Percentiles rank a stretch among this genome's conserved stretches.
These are phyloP conservation scores for Eristalis arbustorum DNA, from an alignment of 2,888 invertebrate species.

Conservation along the genomic window DNA sequence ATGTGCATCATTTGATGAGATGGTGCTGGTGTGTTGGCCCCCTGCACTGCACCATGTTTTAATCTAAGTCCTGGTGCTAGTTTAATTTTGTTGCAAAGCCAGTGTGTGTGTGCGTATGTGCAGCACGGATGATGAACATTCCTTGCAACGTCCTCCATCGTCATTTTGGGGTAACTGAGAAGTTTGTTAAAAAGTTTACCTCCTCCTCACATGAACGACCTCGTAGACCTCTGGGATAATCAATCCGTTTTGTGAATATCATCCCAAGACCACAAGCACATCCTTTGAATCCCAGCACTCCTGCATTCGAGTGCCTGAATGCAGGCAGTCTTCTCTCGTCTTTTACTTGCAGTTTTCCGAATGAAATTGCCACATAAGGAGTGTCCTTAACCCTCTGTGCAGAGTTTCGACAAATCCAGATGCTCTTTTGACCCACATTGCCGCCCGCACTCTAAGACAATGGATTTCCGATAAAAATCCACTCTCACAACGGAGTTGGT, in stretches of 20 bases:
- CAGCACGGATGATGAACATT: no score
- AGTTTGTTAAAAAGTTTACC: neutral
- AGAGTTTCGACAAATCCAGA: neutral
- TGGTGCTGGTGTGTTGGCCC: neutral
- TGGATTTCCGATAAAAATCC: slow-evolving; percentile 12
- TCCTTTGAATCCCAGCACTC: slow-evolving; percentile 38
- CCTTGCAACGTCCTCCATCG: neutral
- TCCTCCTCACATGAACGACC: neutral
- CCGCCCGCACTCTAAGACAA: neutral
- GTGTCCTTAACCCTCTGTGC: slow-evolving; percentile 4
- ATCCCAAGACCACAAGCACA: slow-evolving; percentile 44
- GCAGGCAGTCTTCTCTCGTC: slow-evolving; percentile 9
- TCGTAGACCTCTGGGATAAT: slow-evolving; percentile 25
- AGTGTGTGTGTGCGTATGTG: neutral
- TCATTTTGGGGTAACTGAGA: neutral
- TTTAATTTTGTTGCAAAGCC: neutral
- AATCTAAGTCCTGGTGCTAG: neutral
- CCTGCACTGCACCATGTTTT: neutral
- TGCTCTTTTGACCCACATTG: slow-evolving; percentile 46
- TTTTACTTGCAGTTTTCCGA: slow-evolving; percentile 51
- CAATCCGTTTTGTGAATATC: slow-evolving; percentile 51
- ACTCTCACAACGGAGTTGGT: slow-evolving; percentile 35
- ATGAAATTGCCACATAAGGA: slow-evolving; percentile 46
- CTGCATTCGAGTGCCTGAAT: no score
- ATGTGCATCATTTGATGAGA: neutral